Conservation (phyloP, 2,888 invertebrate genomes). For the Tenodera sinensis region DNA sequence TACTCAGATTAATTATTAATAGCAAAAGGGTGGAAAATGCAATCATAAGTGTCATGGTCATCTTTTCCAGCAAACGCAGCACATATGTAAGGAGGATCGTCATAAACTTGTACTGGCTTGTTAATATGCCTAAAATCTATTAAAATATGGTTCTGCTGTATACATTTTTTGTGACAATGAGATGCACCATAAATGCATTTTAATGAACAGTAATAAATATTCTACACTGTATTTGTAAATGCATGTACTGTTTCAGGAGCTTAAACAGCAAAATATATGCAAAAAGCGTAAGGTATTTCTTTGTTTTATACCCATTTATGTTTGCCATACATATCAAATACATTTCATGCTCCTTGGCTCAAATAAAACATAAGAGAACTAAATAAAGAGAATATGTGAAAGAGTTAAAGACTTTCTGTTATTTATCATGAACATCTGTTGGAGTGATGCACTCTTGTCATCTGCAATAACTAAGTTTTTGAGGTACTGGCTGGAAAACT, state of each 20-base stretch:
- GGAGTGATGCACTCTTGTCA: too few species aligned
- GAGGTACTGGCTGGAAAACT: too few species aligned
- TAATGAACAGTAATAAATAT: neutral
- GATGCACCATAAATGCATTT: neutral
- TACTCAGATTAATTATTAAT: too few species aligned
- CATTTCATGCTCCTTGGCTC: neutral
- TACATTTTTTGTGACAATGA: neutral
- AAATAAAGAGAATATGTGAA: neutral
- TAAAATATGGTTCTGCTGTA: neutral
- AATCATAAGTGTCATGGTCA: too few species aligned
- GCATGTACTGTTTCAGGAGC: neutral
- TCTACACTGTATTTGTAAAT: neutral
- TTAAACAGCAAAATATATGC: neutral
- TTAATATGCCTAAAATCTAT: neutral
- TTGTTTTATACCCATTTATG: neutral
- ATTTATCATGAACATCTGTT: too few species aligned
- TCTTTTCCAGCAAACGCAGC: too few species aligned
- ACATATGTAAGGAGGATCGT: too few species aligned
- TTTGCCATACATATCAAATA: neutral
- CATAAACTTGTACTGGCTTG: too few species aligned
- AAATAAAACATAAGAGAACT: neutral
- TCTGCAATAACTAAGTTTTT: too few species aligned
- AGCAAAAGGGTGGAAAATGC: too few species aligned
- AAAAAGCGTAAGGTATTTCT: neutral
- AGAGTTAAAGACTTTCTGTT: neutral